Conservation (phyloP, 92 coral and sea anemone genomes). For the Nematostella vectensis region DNA sequence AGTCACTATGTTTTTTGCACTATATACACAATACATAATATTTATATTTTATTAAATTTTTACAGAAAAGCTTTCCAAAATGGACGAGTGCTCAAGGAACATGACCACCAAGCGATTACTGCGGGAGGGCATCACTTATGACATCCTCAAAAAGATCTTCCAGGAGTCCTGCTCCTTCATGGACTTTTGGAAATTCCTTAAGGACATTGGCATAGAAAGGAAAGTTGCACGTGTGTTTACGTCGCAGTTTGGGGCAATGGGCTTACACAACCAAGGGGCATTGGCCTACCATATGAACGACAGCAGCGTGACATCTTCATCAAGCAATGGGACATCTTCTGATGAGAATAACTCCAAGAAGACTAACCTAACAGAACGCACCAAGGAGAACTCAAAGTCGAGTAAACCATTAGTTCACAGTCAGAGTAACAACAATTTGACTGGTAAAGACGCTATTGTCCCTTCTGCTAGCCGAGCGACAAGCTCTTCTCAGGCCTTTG, state of each 20-base stretch:
- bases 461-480: constrained; percentile 1
- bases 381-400: not conserved
- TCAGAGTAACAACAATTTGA: not conserved
- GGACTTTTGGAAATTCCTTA: constrained; percentile 74
- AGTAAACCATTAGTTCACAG: not conserved
- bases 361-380: not conserved
- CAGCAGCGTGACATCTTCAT: not conserved
- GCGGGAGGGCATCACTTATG: constrained; percentile 71
- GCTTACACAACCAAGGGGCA: constrained; percentile 76
- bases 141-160: constrained; percentile 55
- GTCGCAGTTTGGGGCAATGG: constrained; percentile 70
- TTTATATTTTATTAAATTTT: too few species aligned
- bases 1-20: too few species aligned
- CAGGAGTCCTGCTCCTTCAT: constrained; percentile 84
- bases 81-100: constrained; percentile 80
- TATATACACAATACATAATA: too few species aligned
- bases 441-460: not conserved
- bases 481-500: constrained; percentile 32
- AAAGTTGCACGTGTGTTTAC: constrained; percentile 74
- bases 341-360: not conserved
- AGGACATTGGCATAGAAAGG: constrained; percentile 77
- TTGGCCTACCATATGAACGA: constrained; percentile 10
- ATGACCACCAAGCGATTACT: constrained; percentile 60
- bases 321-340: constrained; percentile 5
- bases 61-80: constrained; percentile 58